These are phyloP conservation scores for Caenorhabditis angaria DNA, from an alignment of 2,888 invertebrate genomes.

Conservation along the genomic window DNA sequence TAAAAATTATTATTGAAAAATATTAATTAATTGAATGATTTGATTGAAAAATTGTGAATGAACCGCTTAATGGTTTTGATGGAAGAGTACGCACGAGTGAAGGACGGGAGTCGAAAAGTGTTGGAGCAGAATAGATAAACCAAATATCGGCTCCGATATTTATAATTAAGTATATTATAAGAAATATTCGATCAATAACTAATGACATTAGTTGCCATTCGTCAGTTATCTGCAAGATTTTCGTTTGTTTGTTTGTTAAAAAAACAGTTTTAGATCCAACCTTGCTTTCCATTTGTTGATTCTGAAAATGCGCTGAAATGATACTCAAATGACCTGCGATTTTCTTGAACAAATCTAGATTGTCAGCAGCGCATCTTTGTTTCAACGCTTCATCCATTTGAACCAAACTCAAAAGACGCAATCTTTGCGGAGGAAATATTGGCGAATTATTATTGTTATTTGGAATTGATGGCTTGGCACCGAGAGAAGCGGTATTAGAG, in stretches of 20 bases:
- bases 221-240: constrained; percentile 52
- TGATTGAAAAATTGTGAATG: too few species aligned
- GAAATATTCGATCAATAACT: constrained; percentile 55
- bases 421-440: constrained; percentile 41
- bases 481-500: constrained; percentile 30
- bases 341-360: constrained; percentile 47
- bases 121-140: constrained; percentile 46
- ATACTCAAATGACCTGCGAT: constrained; percentile 54
- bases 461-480: constrained; percentile 18
- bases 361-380: constrained; percentile 46
- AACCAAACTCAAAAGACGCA: constrained; percentile 43
- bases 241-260: too few species aligned
- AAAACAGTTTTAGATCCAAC: constrained; percentile 17
- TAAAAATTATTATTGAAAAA: too few species aligned
- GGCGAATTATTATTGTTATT: constrained; percentile 39
- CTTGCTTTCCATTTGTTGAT: constrained; percentile 54
- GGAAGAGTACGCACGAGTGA: constrained; percentile 39
- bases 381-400: constrained; percentile 56
- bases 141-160: constrained; percentile 46
- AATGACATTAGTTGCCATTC: constrained; percentile 61
- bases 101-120: constrained; percentile 47
- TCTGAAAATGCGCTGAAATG: constrained; percentile 57
- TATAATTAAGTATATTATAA: constrained; percentile 50
- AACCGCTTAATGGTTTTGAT: constrained; percentile 55
- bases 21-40: too few species aligned